These are phyloP conservation scores for Enteromius radiatus DNA, from an alignment of 2,797 vertebrate genomes.

Conservation along the genomic window DNA sequence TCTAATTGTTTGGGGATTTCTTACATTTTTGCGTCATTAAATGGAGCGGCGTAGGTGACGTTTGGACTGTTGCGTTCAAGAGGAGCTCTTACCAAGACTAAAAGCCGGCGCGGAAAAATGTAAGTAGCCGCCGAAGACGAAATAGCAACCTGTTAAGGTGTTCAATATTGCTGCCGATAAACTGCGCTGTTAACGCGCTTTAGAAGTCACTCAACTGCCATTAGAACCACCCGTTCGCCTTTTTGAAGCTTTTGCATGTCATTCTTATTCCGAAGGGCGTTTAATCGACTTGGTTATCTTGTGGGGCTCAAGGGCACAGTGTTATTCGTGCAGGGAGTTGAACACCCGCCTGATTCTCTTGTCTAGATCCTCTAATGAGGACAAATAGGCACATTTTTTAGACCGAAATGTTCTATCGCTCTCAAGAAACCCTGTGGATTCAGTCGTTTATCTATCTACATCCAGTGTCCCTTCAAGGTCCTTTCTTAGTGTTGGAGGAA, in stretches of 20 bases:
- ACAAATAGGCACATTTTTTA: constrained; percentile 25
- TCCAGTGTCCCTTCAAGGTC: constrained; percentile 44
- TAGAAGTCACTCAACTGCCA: constrained; percentile 42
- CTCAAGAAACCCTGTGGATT: constrained; percentile 3
- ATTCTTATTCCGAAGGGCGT: constrained; percentile 29
- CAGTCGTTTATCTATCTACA: constrained; percentile 2
- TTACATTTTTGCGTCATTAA: constrained; percentile 58
- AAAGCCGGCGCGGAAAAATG: constrained; percentile 56
- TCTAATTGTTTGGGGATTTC: constrained; percentile 44
- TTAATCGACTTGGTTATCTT: constrained; percentile 41
- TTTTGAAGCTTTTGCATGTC: constrained; percentile 22
- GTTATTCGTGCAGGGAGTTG: constrained; percentile 29
- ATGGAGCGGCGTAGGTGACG: constrained; percentile 82
- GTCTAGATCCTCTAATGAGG: constrained; percentile 31
- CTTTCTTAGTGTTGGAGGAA: constrained; percentile 5
- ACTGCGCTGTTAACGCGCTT: constrained; percentile 36
- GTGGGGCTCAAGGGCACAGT: constrained; percentile 58
- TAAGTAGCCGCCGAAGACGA: constrained; percentile 47
- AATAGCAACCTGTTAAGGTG: constrained; percentile 60
- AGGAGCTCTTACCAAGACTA: constrained; percentile 46
- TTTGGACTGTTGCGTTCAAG: constrained; percentile 59
- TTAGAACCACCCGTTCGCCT: constrained; percentile 6
- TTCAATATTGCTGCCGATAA: constrained; percentile 35
- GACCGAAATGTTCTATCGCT: constrained; percentile 10
- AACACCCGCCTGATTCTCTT: constrained; percentile 26